Evolutionary conservation across 2,797 vertebrate species (phyloP).

Genomic region (Pseudocheirus occidentalis): DNA sequence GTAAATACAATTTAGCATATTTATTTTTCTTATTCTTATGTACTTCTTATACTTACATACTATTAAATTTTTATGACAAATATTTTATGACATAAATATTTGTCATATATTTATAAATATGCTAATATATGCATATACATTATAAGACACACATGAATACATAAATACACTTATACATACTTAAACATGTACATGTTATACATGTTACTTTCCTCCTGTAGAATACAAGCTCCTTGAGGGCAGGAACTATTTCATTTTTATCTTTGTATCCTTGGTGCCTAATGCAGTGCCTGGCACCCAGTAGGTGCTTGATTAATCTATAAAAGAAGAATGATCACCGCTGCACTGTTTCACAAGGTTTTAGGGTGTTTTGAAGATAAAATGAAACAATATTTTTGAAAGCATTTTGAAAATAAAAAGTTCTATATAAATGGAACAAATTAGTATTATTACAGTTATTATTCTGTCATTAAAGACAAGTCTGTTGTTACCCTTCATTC

Average conservation of each 20-base stretch:
- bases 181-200: no score
- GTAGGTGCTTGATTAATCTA: not conserved
- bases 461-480: slow-evolving; percentile 43
- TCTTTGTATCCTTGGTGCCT: not conserved
- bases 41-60: no score
- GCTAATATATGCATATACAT: not conserved
- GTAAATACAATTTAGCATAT: not conserved
- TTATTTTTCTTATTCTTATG: not conserved
- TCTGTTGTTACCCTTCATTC: slow-evolving; percentile 8
- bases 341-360: not conserved
- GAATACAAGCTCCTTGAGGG: not conserved
- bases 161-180: not conserved
- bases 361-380: slow-evolving; percentile 3
- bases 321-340: not conserved
- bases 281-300: not conserved
- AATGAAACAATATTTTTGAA: not conserved
- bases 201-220: not conserved
- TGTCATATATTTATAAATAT: no score
- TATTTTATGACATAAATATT: no score
- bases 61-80: no score
- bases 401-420: slow-evolving; percentile 17
- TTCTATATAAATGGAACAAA: slow-evolving; percentile 35
- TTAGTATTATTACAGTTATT: slow-evolving; percentile 39
- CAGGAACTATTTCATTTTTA: not conserved
- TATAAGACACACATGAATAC: not conserved